Conservation (phyloP, 2,888 invertebrate genomes). For the Hirtodrosophila duncani region DNA sequence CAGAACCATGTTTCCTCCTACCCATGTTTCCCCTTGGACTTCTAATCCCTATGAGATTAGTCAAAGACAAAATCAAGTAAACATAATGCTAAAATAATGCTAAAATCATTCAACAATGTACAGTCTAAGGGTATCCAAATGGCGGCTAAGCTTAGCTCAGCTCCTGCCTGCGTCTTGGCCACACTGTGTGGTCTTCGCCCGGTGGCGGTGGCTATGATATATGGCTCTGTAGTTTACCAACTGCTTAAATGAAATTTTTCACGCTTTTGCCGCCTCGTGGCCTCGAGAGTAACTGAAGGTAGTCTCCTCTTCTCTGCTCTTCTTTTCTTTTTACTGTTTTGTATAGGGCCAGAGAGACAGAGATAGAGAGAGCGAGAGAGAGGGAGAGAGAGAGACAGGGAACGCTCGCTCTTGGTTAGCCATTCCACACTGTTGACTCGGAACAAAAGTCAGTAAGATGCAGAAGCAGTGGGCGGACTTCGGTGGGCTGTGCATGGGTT, state of each 20-base stretch:
- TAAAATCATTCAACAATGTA: too few species aligned
- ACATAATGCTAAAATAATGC: too few species aligned
- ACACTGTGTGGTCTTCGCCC: not conserved
- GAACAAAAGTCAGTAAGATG: conserved; percentile 67
- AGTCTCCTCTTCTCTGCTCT: too few species aligned
- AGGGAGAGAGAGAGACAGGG: not conserved
- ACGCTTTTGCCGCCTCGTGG: conserved; percentile 32
- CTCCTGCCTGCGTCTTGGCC: not conserved
- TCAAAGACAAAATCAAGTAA: too few species aligned
- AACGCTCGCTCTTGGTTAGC: conserved; percentile 13
- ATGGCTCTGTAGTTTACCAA: conserved; percentile 61
- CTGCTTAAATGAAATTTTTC: conserved; percentile 72
- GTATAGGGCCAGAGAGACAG: too few species aligned
- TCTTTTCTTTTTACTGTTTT: too few species aligned
- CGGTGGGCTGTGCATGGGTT: not conserved
- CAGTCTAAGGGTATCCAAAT: not conserved
- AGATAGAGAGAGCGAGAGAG: too few species aligned
- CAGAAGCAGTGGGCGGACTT: too few species aligned
- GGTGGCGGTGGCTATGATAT: conserved; percentile 45
- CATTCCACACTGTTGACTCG: conserved; percentile 63
- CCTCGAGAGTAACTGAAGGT: too few species aligned
- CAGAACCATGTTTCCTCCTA: too few species aligned
- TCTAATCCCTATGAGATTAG: too few species aligned
- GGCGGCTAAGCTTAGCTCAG: not conserved
- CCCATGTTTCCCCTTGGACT: too few species aligned